Percentiles rank a stretch among this genome's conserved stretches.
phyloP scores from a whole-genome alignment of 2,113 vertebrate genomes.

The Sceloporus undulatus region DNA sequence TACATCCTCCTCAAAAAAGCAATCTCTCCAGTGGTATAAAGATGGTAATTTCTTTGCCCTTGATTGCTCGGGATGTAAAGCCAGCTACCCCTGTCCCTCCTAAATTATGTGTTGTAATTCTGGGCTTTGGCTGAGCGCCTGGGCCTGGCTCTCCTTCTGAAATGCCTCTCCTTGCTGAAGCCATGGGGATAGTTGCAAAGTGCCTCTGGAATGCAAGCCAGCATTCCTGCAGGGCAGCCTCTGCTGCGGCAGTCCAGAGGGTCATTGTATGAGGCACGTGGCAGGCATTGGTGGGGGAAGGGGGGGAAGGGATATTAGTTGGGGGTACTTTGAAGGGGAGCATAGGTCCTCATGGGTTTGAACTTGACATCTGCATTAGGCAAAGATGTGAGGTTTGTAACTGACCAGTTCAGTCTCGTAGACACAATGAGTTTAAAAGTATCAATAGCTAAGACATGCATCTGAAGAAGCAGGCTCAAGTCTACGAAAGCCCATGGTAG shows the following conservation, averaged over 20 bases:
- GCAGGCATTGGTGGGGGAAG: constrained; percentile 47
- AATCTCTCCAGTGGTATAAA: not conserved
- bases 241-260: constrained; percentile 73
- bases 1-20: constrained; percentile 1
- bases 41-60: constrained; percentile 45
- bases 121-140: constrained; percentile 50
- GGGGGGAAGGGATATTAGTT: not conserved
- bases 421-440: not conserved
- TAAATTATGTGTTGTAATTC: constrained; percentile 43
- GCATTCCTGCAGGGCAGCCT: constrained; percentile 59
- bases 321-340: not conserved
- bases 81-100: constrained; percentile 26
- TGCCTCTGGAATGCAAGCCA: constrained; percentile 65
- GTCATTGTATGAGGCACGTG: constrained; percentile 82
- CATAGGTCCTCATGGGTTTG: constrained; percentile 11
- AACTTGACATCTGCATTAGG: constrained; percentile 31
- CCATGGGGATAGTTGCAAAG: constrained; percentile 64
- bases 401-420: not conserved
- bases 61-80: constrained; percentile 31
- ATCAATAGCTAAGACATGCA: not conserved
- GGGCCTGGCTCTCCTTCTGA: constrained; percentile 43
- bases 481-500: too few relatives aligned
- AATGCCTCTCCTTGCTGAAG: constrained; percentile 52
- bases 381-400: not conserved
- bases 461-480: too few relatives aligned